A percentile compares a stretch with the other conserved stretches of the same genome.
phyloP scores from a whole-genome alignment of 2,888 invertebrate genomes.

The Malacosoma neustria region DNA sequence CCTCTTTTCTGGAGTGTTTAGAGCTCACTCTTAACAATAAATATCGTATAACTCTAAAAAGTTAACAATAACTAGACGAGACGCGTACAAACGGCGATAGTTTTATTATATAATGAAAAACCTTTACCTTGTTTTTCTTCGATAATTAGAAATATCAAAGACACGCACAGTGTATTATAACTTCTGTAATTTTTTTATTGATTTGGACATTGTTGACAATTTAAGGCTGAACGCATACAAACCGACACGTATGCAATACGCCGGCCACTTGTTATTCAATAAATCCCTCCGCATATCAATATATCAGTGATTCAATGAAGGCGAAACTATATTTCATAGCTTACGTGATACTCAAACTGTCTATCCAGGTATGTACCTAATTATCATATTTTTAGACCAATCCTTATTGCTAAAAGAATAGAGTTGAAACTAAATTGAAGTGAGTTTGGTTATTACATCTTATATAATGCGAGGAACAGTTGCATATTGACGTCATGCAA shows the following conservation, averaged over 20 bases:
- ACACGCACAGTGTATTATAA: too few relatives aligned
- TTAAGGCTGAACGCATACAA: background rate
- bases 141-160: too few relatives aligned
- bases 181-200: too few relatives aligned
- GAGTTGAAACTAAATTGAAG: slow-evolving; percentile 7
- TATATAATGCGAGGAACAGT: slow-evolving; percentile 21
- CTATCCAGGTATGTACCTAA: slow-evolving; percentile 29
- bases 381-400: slow-evolving; percentile 7
- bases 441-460: slow-evolving; percentile 16
- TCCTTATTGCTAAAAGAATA: background rate
- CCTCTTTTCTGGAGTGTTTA: too few relatives aligned
- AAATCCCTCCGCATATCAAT: slow-evolving; percentile 65
- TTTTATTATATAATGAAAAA: too few relatives aligned
- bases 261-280: slow-evolving; percentile 65
- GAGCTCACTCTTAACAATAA: too few relatives aligned
- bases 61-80: too few relatives aligned
- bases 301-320: slow-evolving; percentile 72
- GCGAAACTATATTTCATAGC: slow-evolving; percentile 69
- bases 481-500: slow-evolving; percentile 71
- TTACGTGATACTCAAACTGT: slow-evolving; percentile 48
- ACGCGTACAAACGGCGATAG: too few relatives aligned
- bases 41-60: too few relatives aligned
- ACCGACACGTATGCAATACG: background rate
- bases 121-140: too few relatives aligned
- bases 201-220: too few relatives aligned